Conservation (phyloP, 2,797 vertebrate species). For the Lagorchestes hirsutus region DNA sequence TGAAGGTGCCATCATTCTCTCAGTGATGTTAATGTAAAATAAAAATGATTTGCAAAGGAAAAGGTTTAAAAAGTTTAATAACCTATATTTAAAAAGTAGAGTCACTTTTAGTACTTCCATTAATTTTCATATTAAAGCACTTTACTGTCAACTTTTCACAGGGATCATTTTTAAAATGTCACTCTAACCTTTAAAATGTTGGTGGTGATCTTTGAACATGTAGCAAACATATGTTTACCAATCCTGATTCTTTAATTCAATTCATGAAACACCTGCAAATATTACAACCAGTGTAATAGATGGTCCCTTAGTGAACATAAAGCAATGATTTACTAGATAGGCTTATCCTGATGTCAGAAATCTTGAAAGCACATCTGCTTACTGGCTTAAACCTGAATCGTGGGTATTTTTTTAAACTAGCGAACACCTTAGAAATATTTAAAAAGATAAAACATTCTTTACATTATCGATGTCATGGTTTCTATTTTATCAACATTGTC, state of each 20-base stretch:
- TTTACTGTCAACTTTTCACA: conserved; percentile 72
- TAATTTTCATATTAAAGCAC: conserved; percentile 74
- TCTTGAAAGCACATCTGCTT: background rate
- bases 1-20: conserved; percentile 49
- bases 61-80: conserved; percentile 82
- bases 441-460: background rate
- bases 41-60: conserved; percentile 84
- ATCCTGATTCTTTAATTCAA: conserved; percentile 28
- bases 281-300: conserved; percentile 13
- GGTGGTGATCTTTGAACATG: conserved; percentile 48
- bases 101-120: conserved; percentile 81
- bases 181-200: conserved; percentile 57
- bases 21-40: conserved; percentile 80
- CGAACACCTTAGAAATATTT: conserved; percentile 21
- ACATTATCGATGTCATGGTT: background rate
- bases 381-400: background rate
- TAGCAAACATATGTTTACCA: conserved; percentile 45
- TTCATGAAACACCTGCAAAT: background rate
- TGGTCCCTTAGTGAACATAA: background rate
- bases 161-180: conserved; percentile 50
- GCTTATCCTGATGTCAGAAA: background rate
- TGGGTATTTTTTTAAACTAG: background rate
- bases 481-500: background rate
- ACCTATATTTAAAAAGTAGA: conserved; percentile 77
- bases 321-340: background rate